Evolutionary conservation across 2,113 vertebrate genomes (phyloP), one percentile per base, ranked within the genome.

Genomic region (Phylloscopus trochiloides): DNA sequence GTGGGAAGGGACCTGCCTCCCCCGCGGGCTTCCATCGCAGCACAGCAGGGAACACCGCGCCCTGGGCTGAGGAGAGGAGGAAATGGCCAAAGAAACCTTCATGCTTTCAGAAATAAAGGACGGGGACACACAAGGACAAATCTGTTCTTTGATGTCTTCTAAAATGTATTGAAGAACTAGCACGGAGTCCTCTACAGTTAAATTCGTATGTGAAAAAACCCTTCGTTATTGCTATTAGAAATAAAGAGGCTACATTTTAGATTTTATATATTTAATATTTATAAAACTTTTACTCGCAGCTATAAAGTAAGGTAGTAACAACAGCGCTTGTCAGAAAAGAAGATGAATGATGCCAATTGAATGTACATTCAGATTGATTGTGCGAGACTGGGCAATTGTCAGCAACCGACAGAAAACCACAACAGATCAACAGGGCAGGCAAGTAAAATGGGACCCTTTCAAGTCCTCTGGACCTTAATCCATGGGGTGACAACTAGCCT

Each of bases 11-110:
- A 14, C 7, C 31, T 4, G 31, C 22, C 6, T 6, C 2, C 8
- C 4, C 20, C 2, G 11, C 3, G 5, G 28, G 26, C 20, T 38
- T 29, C 20, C 17, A 0, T 15, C 1, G 1, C 51, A 5, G 9
- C 3, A 4, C 42, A 13, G 59, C 29, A 17, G 26, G 7, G 48
- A 62, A 8, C 57, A 4, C 17, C 20, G 17, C 25, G 9, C 34
- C 36, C 31, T 32, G 43, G 5, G 21, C 59, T 43, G 22, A 73
- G 34, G 62, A 34, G 28, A 52, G n/a, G 10, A 17, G 11, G 40
- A 47, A 19, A 7, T 2, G 12, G 24, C 26, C 26, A 28, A n/a
- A 15, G 51, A 32, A 26, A 4, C 8, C 3, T 10, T 29, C 5
- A 0, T 7, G 31, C 13, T 24, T 40, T 80, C 34, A 12, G 0